These are phyloP conservation scores for Adelges cooleyi DNA, from an alignment of 1,140 invertebrate genomes.

Conservation along the genomic window DNA sequence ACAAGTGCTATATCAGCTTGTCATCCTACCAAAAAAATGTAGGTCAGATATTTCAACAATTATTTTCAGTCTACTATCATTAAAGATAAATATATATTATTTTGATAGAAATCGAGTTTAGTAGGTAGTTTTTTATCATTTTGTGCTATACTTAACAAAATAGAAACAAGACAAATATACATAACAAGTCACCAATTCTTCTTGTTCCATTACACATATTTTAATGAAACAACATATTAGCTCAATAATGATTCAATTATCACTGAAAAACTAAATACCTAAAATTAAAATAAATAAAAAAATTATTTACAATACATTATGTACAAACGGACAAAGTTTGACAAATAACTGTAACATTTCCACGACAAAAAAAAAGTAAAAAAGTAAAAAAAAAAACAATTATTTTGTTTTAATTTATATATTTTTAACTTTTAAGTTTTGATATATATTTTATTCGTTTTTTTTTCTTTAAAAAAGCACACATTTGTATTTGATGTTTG, in stretches of 20 bases:
- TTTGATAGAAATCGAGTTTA: too few relatives aligned
- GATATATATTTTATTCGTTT: not conserved
- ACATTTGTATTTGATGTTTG: not conserved
- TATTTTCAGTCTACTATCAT: too few relatives aligned
- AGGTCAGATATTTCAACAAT: too few relatives aligned
- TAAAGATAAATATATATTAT: too few relatives aligned
- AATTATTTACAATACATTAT: slow-evolving; percentile 23
- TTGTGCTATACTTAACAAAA: too few relatives aligned
- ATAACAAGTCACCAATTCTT: not conserved
- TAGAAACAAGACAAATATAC: too few relatives aligned
- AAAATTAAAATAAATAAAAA: slow-evolving; percentile 9
- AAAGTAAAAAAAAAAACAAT: not conserved
- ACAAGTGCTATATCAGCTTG: too few relatives aligned
- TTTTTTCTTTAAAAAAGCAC: slow-evolving; percentile 12
- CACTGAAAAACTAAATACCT: not conserved
- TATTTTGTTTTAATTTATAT: not conserved
- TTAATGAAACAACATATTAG: slow-evolving; percentile 1
- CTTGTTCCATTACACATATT: not conserved
- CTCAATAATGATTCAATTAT: not conserved
- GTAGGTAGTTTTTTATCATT: too few relatives aligned
- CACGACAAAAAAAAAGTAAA: not conserved
- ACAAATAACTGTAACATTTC: slow-evolving; percentile 19
- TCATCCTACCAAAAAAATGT: too few relatives aligned
- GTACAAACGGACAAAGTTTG: slow-evolving; percentile 23
- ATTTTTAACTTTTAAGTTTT: not conserved